These are phyloP conservation scores for Argyresthia albistria DNA, from an alignment of 2,888 invertebrate genomes.

Conservation along the genomic window DNA sequence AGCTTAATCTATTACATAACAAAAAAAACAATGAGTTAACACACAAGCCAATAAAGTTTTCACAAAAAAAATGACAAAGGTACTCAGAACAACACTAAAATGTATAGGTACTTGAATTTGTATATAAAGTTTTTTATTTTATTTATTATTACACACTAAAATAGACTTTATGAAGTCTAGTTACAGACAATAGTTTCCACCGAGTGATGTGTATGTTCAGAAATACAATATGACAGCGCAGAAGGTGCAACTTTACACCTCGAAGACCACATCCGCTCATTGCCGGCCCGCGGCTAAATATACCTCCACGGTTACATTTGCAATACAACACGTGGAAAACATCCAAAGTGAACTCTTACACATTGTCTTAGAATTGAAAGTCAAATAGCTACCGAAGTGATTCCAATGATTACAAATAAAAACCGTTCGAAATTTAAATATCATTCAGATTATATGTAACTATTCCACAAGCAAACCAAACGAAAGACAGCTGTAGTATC, in stretches of 20 bases:
- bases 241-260: slow-evolving; percentile 39
- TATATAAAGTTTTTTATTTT: too few relatives aligned
- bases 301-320: slow-evolving; percentile 38
- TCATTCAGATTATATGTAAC: slow-evolving; percentile 30
- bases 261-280: slow-evolving; percentile 34
- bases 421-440: slow-evolving; percentile 39
- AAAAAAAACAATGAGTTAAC: too few relatives aligned
- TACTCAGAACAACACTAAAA: too few relatives aligned
- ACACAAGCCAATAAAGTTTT: too few relatives aligned
- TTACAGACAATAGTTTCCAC: too few relatives aligned
- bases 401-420: slow-evolving; percentile 34
- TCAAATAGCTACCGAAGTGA: slow-evolving; percentile 18
- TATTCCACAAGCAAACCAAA: slow-evolving; percentile 12
- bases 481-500: background rate
- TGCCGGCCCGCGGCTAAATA: slow-evolving; percentile 26
- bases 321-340: slow-evolving; percentile 30
- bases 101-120: too few relatives aligned
- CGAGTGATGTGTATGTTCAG: too few relatives aligned
- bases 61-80: too few relatives aligned
- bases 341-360: slow-evolving; percentile 5
- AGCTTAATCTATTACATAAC: too few relatives aligned
- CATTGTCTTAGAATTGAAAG: background rate
- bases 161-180: too few relatives aligned
- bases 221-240: background rate
- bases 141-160: too few relatives aligned